Conservation (phyloP, 2,888 invertebrate species). For the Caenorhabditis becei region DNA sequence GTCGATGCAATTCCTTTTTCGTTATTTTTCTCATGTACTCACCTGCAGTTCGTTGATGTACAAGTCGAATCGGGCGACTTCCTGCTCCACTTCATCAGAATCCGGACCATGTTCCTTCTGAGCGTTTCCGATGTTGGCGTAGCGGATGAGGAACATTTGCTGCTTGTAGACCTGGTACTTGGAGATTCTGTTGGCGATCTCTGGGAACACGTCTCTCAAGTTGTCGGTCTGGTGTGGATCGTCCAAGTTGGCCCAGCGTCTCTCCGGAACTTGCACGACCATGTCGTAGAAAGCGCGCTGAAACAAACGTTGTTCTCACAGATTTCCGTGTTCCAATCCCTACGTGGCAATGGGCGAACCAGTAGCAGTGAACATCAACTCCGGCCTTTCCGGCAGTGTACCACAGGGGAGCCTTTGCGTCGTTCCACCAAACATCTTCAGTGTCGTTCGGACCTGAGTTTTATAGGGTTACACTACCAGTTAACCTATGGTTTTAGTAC, state of each 20-base stretch:
- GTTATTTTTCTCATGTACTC: background rate
- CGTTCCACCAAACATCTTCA: constrained; percentile 78
- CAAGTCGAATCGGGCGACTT: constrained; percentile 74
- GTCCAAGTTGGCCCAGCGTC: constrained; percentile 74
- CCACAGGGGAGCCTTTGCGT: constrained; percentile 79
- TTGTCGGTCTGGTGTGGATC: constrained; percentile 73
- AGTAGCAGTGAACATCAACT: constrained; percentile 80
- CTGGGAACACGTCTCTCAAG: constrained; percentile 74
- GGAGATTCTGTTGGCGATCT: constrained; percentile 76
- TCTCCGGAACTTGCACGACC: constrained; percentile 78
- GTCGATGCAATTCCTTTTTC: constrained; percentile 54
- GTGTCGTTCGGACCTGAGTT: constrained; percentile 75
- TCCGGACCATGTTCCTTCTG: constrained; percentile 75
- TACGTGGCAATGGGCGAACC: constrained; percentile 80
- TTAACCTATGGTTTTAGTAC: constrained; percentile 26
- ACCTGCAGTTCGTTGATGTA: constrained; percentile 80
- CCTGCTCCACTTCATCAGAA: constrained; percentile 75
- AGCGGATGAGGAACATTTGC: constrained; percentile 73
- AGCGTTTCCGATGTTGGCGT: constrained; percentile 76
- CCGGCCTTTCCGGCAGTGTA: constrained; percentile 80
- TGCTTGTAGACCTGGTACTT: constrained; percentile 79
- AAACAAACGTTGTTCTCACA: background rate
- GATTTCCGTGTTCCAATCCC: constrained; percentile 1
- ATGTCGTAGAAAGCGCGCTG: constrained; percentile 78
- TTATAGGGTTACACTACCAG: background rate